phyloP scores from a whole-genome alignment of 1,140 invertebrate species.

The Bursaphelenchus mucronatus region DNA sequence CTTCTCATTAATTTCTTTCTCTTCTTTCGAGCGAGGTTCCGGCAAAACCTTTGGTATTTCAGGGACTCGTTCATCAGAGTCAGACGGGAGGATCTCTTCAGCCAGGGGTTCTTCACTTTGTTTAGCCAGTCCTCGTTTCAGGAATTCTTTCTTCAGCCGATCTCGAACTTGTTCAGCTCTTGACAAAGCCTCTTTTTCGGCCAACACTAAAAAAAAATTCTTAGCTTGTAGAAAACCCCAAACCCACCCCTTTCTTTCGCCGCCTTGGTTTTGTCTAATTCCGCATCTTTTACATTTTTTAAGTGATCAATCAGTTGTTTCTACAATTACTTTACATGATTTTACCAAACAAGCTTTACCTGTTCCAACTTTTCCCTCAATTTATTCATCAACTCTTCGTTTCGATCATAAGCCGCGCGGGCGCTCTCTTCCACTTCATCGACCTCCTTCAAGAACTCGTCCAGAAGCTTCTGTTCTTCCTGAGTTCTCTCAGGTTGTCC shows the following conservation, averaged over 20 bases:
- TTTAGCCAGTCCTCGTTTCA: conserved; percentile 14
- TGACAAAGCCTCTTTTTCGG: not conserved
- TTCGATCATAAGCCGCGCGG: conserved; percentile 1
- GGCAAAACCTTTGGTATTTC: too few relatives aligned
- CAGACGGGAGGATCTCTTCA: too few relatives aligned
- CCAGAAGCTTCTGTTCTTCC: not conserved
- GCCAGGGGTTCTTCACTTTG: conserved; percentile 3
- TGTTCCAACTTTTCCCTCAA: conserved; percentile 5
- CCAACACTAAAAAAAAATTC: not conserved
- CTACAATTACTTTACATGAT: conserved; percentile 9
- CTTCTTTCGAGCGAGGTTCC: not conserved
- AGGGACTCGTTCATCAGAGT: too few relatives aligned
- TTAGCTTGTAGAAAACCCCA: not conserved
- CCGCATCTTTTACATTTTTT: not conserved
- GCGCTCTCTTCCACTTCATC: conserved; percentile 16
- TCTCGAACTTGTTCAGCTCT: conserved; percentile 15
- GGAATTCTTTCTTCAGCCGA: not conserved
- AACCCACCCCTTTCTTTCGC: not conserved
- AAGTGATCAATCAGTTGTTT: conserved; percentile 16
- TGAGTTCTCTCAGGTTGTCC: not conserved
- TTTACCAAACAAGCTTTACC: not conserved
- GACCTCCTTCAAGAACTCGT: conserved; percentile 15
- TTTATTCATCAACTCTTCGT: conserved; percentile 8
- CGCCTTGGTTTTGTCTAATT: not conserved
- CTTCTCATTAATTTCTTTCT: conserved; percentile 9